Evolutionary conservation across 2,888 invertebrate genomes (phyloP), one percentile per base, ranked within the genome.

Genomic region (Plebejus argus): DNA sequence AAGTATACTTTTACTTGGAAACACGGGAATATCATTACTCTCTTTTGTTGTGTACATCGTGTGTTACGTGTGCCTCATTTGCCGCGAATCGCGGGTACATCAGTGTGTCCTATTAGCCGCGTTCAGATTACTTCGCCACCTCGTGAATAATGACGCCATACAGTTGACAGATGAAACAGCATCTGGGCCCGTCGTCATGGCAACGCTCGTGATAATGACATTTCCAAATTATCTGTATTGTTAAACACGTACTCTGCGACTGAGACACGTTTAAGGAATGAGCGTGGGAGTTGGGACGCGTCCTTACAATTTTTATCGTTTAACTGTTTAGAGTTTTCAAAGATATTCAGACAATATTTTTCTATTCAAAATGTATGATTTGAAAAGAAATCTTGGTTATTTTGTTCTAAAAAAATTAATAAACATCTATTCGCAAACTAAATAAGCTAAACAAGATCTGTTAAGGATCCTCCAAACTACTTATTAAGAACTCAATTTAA

Each of bases 21-120:
- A 70, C 28, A 66, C 28, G 66, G 18, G 18, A 66, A 66, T 66
- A 66, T 33, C 66, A 66, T 66, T 66, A 23, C 66, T 61, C 20
- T 23, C 61, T 61, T 61, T 39, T 71, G 35, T 39, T 71, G 71
- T 71, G 74, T 49, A 72, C 5, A 53, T 0, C 18, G 53, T 53
- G 49, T 74, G 28, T 74, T 28, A 28, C 49, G 28, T 45, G 18
- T 10, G 86, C 83, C 88, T 90, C 91, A 90, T 92, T 91, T 91
- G 91, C 89, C 86, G 84, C 85, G 85, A 86, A 83, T 84, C 77
- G 79, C 77, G 74, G 79, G 78, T 88, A 85, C 91, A 91, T 86
- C 89, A 88, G 90, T 90, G 91, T 91, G 90, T 91, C 89, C 88
- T 92, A 92, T 93, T 93, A 92, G 89, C 86, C 87, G 83, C 90